phyloP scores from a whole-genome alignment of 2,888 invertebrate genomes.

The Lutraria lutraria region DNA sequence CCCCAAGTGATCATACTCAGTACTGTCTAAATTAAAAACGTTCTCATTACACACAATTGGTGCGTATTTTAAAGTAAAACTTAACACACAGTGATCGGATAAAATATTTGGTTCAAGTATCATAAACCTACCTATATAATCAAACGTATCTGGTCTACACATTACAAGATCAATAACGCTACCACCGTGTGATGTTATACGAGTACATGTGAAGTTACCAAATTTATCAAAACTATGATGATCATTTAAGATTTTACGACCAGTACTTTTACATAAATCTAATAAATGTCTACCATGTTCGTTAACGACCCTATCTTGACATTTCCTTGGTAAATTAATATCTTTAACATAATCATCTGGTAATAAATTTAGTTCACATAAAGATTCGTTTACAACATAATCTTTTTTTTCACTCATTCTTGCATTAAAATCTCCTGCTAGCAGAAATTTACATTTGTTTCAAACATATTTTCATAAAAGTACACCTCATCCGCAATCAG shows the following conservation, averaged over 20 bases:
- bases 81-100: background rate
- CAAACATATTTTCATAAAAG: background rate
- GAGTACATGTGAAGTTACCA: too few species aligned
- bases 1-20: too few species aligned
- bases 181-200: too few species aligned
- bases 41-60: too few species aligned
- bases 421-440: too few species aligned
- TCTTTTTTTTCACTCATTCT: background rate
- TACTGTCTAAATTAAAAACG: too few species aligned
- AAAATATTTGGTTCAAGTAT: background rate
- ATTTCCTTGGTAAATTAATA: background rate
- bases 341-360: too few species aligned
- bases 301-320: background rate
- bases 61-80: background rate
- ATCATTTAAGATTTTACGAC: background rate
- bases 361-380: background rate
- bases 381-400: background rate
- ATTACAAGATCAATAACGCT: background rate
- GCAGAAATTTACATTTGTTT: background rate
- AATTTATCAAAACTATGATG: too few species aligned
- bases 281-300: background rate
- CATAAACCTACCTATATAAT: background rate
- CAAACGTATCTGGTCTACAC: background rate
- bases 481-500: background rate
- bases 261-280: constrained; percentile 1